Base-by-base conservation (phyloP, 2,113 vertebrate genomes). In the Sclerurus mexicanus region DNA sequence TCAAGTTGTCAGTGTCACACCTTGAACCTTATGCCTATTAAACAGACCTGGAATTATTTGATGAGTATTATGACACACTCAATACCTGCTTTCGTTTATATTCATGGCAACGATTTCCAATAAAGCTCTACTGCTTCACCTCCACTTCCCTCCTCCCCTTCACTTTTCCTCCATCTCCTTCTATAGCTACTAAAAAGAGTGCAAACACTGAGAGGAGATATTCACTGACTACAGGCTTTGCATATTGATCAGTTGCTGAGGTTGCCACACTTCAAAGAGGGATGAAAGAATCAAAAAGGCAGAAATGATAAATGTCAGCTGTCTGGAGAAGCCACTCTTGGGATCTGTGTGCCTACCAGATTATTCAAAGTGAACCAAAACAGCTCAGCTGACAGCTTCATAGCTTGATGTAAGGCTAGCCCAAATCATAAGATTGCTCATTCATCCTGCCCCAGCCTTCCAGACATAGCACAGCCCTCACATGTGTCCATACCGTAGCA, bases 401-500 rank as follows among this genome's bases (percentile, higher is more conserved):
- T 35, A 69, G 19, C 39, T 86, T 89, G 71, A 81, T 40, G 23
- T 24, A 46, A 27, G 40, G 37, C 22, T 71, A 71, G 50, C 21
- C n/a, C 14, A 44, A 30, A 39, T 31, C 55, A 22, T 21, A 22
- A 78, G 10, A 59, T 46, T 39, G 23, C 35, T 76, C 39, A 42
- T 59, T 76, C 31, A 31, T 37, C 37, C 79, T 50, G 15, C 14
- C 40, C 12, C 47, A 63, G 24, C 49, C 49, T 62, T 46, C 15
- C 77, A 83, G 47, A 3, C 12, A 25, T 39, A 39, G n/a, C 15
- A 18, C 33, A 64, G 75, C 37, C 56, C 68, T 15, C 15, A 2
- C 3, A 9, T 27, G 1, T 8, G 59, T 15, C 21, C 95, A n/a
- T 96, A 99, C 98, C 98, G 0, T 94, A 77, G 92, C 98, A 99